Base-by-base conservation (phyloP, 2,888 invertebrate genomes). In the Busseola fusca region DNA sequence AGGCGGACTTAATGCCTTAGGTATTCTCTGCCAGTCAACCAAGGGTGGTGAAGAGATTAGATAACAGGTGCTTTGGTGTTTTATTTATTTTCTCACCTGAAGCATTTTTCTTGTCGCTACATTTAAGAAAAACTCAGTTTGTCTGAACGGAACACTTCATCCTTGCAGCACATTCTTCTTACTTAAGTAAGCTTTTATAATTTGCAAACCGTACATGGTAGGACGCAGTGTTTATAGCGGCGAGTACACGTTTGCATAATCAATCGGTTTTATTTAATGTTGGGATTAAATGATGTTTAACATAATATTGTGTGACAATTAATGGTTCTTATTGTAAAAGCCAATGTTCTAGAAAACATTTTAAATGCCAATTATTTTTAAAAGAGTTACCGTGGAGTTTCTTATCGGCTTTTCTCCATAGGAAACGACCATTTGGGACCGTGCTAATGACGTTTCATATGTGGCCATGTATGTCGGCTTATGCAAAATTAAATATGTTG, bases 121-220 rank as follows among this genome's bases (percentile, higher is more conserved):
- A 3, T 58, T 68, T 12, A 73, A 83, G 70, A 76, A 81, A 84
- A 83, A 72, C 69, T 68, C 79, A 70, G 56, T 66, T 73, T 73
- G 74, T 64, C 76, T 78, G 69, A 72, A 69, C 56, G 65, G 25
- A 59, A 66, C 65, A 30, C 66, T 52, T 34, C 71, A 57, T 83
- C 69, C 74, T 73, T 64, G 73, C 68, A 64, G 52, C 69, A 58
- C 80, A 82, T 86, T 85, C 74, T 86, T 82, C 78, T 74, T 73
- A 78, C 79, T 84, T 78, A 85, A 85, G 83, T 82, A 74, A 80
- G 81, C 86, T 78, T 79, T 82, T 84, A 77, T 84, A 83, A 88
- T 88, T 86, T 88, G 81, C 80, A 16, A 52, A 82, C 82, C 65
- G 70, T 82, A 80, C 83, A 56, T 54, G 37, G 62, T 63, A 63